phyloP scores from a whole-genome alignment of 2,888 invertebrate species.

The Acrobasis repandana region DNA sequence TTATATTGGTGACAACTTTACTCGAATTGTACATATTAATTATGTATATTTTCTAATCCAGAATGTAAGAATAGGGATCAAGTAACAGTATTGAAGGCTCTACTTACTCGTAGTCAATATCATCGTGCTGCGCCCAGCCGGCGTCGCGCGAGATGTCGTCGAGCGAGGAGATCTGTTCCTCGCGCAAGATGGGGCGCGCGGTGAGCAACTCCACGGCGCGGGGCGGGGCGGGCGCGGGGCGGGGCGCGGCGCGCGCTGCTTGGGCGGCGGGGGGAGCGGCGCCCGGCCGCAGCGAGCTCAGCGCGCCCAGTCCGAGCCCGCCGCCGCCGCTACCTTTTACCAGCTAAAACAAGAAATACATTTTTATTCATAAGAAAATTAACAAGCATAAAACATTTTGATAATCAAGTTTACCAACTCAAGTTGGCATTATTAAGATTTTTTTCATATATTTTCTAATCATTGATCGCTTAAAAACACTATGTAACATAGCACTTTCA shows the following conservation, averaged over 20 bases:
- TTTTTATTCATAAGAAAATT: not conserved
- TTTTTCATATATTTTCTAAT: too few species aligned
- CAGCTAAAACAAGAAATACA: slow-evolving; percentile 47
- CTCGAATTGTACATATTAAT: not conserved
- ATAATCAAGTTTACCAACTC: too few species aligned
- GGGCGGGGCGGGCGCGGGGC: slow-evolving; percentile 38
- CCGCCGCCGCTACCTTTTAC: slow-evolving; percentile 77
- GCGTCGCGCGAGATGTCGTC: slow-evolving; percentile 95
- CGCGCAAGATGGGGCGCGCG: slow-evolving; percentile 94
- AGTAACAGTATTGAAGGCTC: too few species aligned
- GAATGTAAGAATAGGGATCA: too few species aligned
- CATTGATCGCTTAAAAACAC: too few species aligned
- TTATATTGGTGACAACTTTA: not conserved
- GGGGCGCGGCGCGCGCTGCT: slow-evolving; percentile 56
- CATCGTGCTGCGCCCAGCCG: slow-evolving; percentile 96
- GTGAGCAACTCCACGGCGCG: slow-evolving; percentile 82
- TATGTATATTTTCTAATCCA: not conserved
- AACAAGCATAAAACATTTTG: too few species aligned
- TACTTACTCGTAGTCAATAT: slow-evolving; percentile 94
- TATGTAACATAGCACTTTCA: too few species aligned
- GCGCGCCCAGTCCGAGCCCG: slow-evolving; percentile 73
- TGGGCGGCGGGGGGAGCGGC: slow-evolving; percentile 70
- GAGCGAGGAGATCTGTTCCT: slow-evolving; percentile 95
- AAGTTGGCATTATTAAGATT: too few species aligned
- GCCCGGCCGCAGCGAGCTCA: slow-evolving; percentile 64